phyloP scores from a whole-genome alignment of 2,888 invertebrate genomes.

The Epinotia demarniana region DNA sequence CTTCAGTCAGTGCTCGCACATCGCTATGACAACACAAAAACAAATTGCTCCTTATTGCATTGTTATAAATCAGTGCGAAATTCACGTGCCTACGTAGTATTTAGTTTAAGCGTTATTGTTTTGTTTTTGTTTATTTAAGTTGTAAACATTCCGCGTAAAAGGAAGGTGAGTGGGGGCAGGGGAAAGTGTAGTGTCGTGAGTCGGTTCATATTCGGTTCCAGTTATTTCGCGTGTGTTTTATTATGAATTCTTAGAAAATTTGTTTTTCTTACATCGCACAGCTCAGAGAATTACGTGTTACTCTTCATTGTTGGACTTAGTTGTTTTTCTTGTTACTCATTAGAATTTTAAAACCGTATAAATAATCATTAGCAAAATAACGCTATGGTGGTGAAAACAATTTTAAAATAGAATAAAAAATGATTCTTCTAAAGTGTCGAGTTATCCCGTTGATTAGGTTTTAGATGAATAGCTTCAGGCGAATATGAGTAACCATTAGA shows the following conservation, averaged over 20 bases:
- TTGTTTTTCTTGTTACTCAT: background rate
- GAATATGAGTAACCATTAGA: conserved; percentile 28
- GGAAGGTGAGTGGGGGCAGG: conserved; percentile 73
- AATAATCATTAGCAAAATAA: background rate
- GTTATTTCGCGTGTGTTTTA: conserved; percentile 2
- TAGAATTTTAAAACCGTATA: background rate
- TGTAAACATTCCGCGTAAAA: conserved; percentile 79
- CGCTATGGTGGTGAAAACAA: background rate
- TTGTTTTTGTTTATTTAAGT: conserved; percentile 58
- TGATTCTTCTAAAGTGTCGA: background rate
- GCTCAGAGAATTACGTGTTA: background rate
- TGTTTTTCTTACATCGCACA: background rate
- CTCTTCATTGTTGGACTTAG: background rate
- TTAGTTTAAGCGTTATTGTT: conserved; percentile 51
- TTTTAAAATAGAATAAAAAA: background rate
- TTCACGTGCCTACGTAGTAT: conserved; percentile 70
- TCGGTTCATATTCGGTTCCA: background rate
- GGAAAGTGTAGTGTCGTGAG: conserved; percentile 12
- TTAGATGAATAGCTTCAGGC: conserved; percentile 3
- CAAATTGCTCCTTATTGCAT: conserved; percentile 57
- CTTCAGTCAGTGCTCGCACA: conserved; percentile 61
- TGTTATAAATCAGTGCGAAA: conserved; percentile 69
- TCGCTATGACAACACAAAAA: conserved; percentile 74
- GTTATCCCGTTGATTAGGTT: conserved; percentile 16
- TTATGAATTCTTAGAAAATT: background rate